Evolutionary conservation across 1,140 invertebrate species (phyloP), one percentile per base, ranked within the genome.

Genomic region (Drosophila funebris): DNA sequence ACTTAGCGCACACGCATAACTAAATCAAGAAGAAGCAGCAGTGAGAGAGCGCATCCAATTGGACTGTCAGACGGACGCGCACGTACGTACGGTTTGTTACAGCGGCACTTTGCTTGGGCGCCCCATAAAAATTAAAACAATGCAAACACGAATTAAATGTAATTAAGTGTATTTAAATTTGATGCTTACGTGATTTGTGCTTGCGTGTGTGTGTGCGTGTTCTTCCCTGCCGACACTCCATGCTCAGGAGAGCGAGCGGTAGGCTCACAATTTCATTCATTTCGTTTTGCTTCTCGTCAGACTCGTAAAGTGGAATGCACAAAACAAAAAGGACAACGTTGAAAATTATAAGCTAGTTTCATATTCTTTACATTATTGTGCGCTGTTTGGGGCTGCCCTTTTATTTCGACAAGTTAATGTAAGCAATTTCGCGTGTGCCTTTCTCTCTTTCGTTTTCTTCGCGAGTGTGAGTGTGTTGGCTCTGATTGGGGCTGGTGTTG

Each of bases 111-210:
- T 22, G 56, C 41, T 27, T 63, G 60, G 39, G 39, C 39, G 31
- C 29, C 48, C 50, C 57, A 72, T 68, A 29, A 76, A 76, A 43
- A 67, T 62, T 67, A 60, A 78, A 69, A 68, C 62, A 72, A 62
- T 61, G 44, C 69, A 44, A 71, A 75, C 53, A 79, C 60, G 39
- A 80, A 73, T 69, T 76, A 76, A 76, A 76, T 76, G 60, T 80
- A 80, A 80, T 80, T 81, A 76, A 81, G 61, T 80, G 73, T 69
- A 80, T 80, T 80, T 81, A 63, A 70, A 66, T 80, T 77, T 67
- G 54, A 57, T 72, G 66, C 76, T 76, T 69, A 78, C 78, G 77
- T 76, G 78, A 73, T 81, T 81, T 72, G 50, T 67, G 14, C 27
- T 20, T 62, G 41, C 41, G 43, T 46, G 63, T 20, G 24, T 66